Percentiles rank a stretch among this genome's conserved stretches.
These are phyloP conservation scores for Brachyopa scutellaris DNA, from an alignment of 2,888 invertebrate genomes.

Conservation along the genomic window DNA sequence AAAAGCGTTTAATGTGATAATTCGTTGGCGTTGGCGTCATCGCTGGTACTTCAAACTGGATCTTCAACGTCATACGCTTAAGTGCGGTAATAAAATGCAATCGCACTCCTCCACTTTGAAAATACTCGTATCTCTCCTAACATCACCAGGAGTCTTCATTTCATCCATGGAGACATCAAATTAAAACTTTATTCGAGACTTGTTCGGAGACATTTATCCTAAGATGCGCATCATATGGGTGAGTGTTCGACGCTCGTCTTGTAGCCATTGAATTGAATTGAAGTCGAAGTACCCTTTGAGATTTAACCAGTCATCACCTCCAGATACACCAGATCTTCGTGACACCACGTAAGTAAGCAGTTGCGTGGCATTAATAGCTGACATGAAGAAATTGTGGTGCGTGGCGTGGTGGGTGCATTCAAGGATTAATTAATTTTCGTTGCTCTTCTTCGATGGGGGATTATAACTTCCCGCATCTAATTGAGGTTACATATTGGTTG, in stretches of 20 bases:
- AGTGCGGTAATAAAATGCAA: conserved; percentile 54
- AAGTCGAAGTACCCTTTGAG: conserved; percentile 26
- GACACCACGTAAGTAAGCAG: neutral
- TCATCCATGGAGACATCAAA: conserved; percentile 25
- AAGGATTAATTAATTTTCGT: conserved; percentile 12
- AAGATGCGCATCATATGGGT: no score
- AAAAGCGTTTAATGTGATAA: conserved; percentile 22
- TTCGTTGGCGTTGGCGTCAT: conserved; percentile 50
- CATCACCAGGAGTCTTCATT: conserved; percentile 23
- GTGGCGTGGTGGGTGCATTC: conserved; percentile 13
- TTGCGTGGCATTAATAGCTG: neutral
- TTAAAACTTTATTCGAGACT: conserved; percentile 44
- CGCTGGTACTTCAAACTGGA: neutral
- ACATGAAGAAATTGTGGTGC: neutral
- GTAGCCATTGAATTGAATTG: conserved; percentile 38
- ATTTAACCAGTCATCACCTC: conserved; percentile 14
- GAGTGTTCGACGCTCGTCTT: neutral
- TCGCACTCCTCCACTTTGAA: conserved; percentile 5
- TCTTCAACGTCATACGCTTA: conserved; percentile 30
- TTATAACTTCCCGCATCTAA: neutral
- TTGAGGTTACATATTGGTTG: neutral
- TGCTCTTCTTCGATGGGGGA: neutral
- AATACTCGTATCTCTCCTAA: conserved; percentile 5
- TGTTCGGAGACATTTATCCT: no score
- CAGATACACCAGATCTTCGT: no score